Evolutionary conservation across 2,797 vertebrate species (phyloP).

Genomic region (Hirundo rustica): DNA sequence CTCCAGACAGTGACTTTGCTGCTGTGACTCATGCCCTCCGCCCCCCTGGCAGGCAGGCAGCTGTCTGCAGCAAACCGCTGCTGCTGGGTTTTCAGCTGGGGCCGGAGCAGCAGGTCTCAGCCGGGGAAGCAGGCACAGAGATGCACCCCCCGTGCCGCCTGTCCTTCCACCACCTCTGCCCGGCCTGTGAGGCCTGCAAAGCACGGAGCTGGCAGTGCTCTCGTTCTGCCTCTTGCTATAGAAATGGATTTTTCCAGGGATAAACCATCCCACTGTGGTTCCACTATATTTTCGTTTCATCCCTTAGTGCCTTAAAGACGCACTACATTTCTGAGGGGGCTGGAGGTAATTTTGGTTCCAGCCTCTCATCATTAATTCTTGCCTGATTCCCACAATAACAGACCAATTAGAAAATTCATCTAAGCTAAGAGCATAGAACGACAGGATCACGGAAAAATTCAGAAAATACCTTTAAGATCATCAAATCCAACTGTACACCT

Average conservation of each 20-base stretch:
- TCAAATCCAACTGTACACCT: neutral
- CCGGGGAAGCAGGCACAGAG: neutral
- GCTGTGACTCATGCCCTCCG: neutral
- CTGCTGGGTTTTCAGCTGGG: neutral
- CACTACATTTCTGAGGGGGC: neutral
- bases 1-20: neutral
- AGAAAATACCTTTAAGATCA: neutral
- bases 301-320: neutral
- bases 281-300: neutral
- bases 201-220: rapidly evolving
- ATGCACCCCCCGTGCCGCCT: rapidly evolving
- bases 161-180: neutral
- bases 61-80: neutral
- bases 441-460: neutral
- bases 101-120: neutral
- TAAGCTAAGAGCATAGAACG: neutral
- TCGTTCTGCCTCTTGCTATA: neutral
- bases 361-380: neutral
- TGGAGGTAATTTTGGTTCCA: neutral
- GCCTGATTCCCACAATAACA: neutral
- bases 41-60: neutral
- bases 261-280: neutral
- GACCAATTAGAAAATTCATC: neutral
- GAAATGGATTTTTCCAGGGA: neutral
- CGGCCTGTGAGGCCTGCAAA: rapidly evolving